A percentile compares a stretch with the other conserved stretches of the same genome.
These are phyloP conservation scores for Rhagium mordax DNA, from an alignment of 2,888 invertebrate genomes.

Conservation along the genomic window DNA sequence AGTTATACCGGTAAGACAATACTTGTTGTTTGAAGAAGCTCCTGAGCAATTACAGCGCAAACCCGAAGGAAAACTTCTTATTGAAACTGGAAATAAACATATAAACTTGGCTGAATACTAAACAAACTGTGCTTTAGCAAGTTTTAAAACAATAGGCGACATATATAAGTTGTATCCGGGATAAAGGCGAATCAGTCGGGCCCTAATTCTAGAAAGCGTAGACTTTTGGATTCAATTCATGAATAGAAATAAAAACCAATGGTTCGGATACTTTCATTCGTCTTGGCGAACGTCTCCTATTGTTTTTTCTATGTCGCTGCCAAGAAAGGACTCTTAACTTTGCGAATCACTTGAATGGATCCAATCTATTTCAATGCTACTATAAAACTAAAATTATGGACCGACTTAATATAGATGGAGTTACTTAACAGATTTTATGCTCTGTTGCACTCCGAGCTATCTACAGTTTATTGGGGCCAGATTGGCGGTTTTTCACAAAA, in stretches of 20 bases:
- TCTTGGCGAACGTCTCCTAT: slow-evolving; percentile 59
- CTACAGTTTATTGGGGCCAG: slow-evolving; percentile 37
- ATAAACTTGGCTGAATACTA: slow-evolving; percentile 47
- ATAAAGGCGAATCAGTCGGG: slow-evolving; percentile 39
- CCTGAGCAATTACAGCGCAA: slow-evolving; percentile 51
- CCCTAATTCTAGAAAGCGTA: slow-evolving; percentile 55
- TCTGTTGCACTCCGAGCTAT: slow-evolving; percentile 38
- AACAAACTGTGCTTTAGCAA: slow-evolving; percentile 44
- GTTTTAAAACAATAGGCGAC: slow-evolving; percentile 43
- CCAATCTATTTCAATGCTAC: slow-evolving; percentile 64
- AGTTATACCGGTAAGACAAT: slow-evolving; percentile 48
- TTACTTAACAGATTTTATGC: slow-evolving; percentile 64
- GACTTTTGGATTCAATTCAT: slow-evolving; percentile 64
- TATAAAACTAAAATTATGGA: slow-evolving; percentile 68
- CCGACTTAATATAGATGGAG: slow-evolving; percentile 65
- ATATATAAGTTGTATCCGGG: slow-evolving; percentile 17
- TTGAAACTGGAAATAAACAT: slow-evolving; percentile 51
- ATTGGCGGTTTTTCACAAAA: slow-evolving; percentile 38
- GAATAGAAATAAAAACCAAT: slow-evolving; percentile 68
- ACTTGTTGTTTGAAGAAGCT: slow-evolving; percentile 47
- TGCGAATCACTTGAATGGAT: slow-evolving; percentile 66
- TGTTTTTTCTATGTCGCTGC: slow-evolving; percentile 60
- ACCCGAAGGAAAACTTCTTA: slow-evolving; percentile 50
- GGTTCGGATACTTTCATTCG: slow-evolving; percentile 65
- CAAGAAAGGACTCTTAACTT: slow-evolving; percentile 64